Base-by-base conservation (phyloP, 2,113 vertebrate species). In the Ctenomys sociabilis region DNA sequence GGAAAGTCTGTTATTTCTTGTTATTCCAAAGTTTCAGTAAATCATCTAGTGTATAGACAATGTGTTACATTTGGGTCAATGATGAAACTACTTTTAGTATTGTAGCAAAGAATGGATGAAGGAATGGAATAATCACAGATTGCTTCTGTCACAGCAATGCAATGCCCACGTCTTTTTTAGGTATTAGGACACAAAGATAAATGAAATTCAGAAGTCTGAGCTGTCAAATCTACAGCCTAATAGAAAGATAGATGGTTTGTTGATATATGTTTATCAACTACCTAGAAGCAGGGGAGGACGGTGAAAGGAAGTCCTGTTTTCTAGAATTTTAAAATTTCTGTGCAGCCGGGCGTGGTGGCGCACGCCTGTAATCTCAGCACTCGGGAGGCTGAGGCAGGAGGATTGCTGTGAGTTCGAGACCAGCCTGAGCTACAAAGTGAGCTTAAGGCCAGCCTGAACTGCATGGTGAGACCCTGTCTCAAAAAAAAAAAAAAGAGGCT, bases 31-130 rank as follows among this genome's bases (percentile, higher is more conserved):
- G 35, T 88, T 26, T 72, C 68, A 30, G 28, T 22, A 86, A 64
- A n/a, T 57, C 32, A n/a, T 40, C n/a, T 30, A 5, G 72, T 90
- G 82, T 66, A 90, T 17, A 87, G 13, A 21, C 32, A 90, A 35
- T 40, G 28, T 7, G 26, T 59, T 35, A 57, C 21, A 37, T 24
- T 43, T 30, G 21, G 5, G 26, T 7, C 66, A n/a, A 24, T 14
- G 10, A 35, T 32, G 3, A 49, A 94, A 4, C 32, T 22, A 28
- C 78, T 49, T 63, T 78, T 81, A 66, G 19, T 63, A 13, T 73
- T 30, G 43, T 2, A 90, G 26, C 32, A 59, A 92, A 96, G 30
- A 88, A 24, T 8, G 30, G 19, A 78, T 70, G 82, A 63, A 93
- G 9, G 26, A 90, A 88, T 3, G 7, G 32, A 73, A 2, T 24